A percentile compares a stretch with the other conserved stretches of the same genome.
These are phyloP conservation scores for Cotesia congregata DNA, from an alignment of 2,888 invertebrate species.

Conservation along the genomic window DNA sequence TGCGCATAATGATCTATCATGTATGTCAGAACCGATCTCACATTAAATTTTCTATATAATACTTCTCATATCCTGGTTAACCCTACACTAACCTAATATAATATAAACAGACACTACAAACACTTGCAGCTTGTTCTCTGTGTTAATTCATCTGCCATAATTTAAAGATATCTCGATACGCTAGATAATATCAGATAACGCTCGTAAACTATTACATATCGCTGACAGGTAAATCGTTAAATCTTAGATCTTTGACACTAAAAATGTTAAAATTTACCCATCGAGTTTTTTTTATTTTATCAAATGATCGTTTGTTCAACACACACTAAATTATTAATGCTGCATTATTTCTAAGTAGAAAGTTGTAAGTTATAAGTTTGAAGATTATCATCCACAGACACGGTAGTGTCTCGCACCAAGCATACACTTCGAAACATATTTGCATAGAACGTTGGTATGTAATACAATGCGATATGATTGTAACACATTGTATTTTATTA, in stretches of 20 bases:
- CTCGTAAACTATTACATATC: constrained; percentile 27
- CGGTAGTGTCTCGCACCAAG: too few species aligned
- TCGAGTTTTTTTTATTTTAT: neutral
- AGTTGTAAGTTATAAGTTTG: neutral
- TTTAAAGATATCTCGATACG: constrained; percentile 9
- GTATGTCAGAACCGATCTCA: constrained; percentile 39
- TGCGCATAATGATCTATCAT: constrained; percentile 42
- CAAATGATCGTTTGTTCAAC: neutral
- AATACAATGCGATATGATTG: neutral
- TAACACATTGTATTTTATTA: neutral
- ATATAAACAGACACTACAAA: neutral
- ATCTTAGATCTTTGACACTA: constrained; percentile 14
- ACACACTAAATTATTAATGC: neutral
- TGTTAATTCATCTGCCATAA: constrained; percentile 53
- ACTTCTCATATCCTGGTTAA: constrained; percentile 9
- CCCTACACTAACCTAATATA: neutral
- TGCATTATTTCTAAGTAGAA: neutral
- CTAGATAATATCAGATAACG: constrained; percentile 28
- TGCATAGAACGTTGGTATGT: too few species aligned
- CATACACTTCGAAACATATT: too few species aligned
- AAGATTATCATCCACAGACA: too few species aligned
- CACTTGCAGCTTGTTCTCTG: constrained; percentile 55
- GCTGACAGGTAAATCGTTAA: constrained; percentile 16
- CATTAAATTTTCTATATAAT: constrained; percentile 9
- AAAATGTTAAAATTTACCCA: neutral